Percentiles rank a stretch among this genome's conserved stretches.
Conservation (phyloP, 2,113 vertebrate genomes). For the Misgurnus anguillicaudatus region DNA sequence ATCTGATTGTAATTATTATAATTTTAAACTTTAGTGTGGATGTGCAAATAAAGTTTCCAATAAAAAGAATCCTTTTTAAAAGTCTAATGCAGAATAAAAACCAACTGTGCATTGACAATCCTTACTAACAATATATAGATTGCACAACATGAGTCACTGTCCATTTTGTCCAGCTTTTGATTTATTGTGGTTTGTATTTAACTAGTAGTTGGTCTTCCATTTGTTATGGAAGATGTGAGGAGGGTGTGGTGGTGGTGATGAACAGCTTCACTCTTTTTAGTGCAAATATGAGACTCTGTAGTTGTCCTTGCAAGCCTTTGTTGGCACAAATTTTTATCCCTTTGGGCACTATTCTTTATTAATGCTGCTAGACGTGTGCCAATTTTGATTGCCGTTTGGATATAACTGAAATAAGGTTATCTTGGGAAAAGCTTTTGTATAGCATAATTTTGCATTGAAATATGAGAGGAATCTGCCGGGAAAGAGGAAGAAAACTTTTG, state of each 20-base stretch:
- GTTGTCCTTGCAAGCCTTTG: not conserved
- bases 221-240: slow-evolving; percentile 1
- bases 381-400: not conserved
- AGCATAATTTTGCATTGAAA: slow-evolving; percentile 2
- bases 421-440: not conserved
- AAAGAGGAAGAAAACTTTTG: not conserved
- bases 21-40: not conserved
- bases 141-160: not conserved
- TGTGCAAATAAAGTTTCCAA: not conserved
- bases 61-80: not conserved
- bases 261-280: slow-evolving; percentile 10
- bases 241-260: slow-evolving; percentile 17
- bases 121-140: not conserved
- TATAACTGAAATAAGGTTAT: not conserved
- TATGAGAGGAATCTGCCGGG: not conserved
- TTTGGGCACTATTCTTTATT: not conserved
- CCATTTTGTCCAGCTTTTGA: not conserved
- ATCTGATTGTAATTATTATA: not conserved
- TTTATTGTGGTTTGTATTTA: not conserved
- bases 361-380: not conserved
- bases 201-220: slow-evolving; percentile 8
- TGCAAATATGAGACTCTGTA: slow-evolving; percentile 21
- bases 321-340: not conserved
- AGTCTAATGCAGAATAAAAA: not conserved
- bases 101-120: not conserved